Percentiles rank a stretch among this genome's conserved stretches.
Evolutionary conservation across 2,113 vertebrate genomes (phyloP).

Genomic region (Semnornis frantzii): DNA sequence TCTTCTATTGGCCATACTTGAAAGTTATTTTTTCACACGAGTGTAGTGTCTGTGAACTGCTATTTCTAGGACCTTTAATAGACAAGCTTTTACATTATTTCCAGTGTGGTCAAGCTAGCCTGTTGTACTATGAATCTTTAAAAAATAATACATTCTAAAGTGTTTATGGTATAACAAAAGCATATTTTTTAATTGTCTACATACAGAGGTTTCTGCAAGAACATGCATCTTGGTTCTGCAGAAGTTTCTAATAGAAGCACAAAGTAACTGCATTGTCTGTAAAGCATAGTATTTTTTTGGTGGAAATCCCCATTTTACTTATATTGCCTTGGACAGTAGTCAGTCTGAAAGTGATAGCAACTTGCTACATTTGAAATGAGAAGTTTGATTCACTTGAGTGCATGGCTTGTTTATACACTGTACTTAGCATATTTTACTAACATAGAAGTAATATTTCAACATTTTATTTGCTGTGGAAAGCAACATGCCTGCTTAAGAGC

Average conservation of each 20-base stretch:
- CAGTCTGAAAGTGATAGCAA: slow-evolving; percentile 51
- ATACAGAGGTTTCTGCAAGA: background rate
- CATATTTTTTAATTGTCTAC: background rate
- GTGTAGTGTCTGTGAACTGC: background rate
- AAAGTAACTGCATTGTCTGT: background rate
- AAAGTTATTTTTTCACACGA: background rate
- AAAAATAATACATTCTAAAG: background rate
- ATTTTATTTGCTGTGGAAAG: background rate
- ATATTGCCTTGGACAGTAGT: background rate
- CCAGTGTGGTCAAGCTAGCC: background rate
- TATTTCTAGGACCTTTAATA: slow-evolving; percentile 34
- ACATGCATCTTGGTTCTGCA: background rate
- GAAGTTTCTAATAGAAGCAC: background rate
- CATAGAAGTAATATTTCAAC: background rate
- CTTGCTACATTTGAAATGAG: background rate
- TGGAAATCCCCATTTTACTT: slow-evolving; percentile 52
- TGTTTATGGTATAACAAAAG: background rate
- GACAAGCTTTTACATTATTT: background rate
- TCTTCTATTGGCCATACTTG: slow-evolving; percentile 22
- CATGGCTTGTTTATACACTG: background rate
- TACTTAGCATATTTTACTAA: background rate
- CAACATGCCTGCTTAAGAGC: background rate
- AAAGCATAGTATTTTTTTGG: background rate
- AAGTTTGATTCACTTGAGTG: slow-evolving; percentile 24
- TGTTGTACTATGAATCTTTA: background rate